Base-by-base conservation (phyloP, 2,888 invertebrate species). In the Lamproptera curius region DNA sequence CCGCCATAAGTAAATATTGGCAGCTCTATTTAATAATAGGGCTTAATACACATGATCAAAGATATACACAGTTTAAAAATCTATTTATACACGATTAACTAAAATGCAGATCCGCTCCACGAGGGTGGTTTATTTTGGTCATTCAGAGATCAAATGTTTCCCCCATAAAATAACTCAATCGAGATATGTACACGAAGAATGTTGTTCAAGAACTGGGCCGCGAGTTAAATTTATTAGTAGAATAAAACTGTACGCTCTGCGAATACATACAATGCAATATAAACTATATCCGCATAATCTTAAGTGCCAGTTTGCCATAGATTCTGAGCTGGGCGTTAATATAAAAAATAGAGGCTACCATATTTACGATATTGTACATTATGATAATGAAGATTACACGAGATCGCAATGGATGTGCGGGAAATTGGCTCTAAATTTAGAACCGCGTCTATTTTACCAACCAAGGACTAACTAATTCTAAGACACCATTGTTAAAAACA, bases 141-240 rank as follows among this genome's bases (percentile, higher is more conserved):
- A 42, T 42, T 42, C 11, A 23, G 42, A 35, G 33, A 31, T n/a
- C 6, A 10, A 33, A 17, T 42, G 31, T 28, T 42, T 42, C 31
- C 17, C 20, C 6, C 9, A 9, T 9, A 42, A 33, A 33, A 33
- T 17, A 33, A 33, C 20, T 42, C 33, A 33, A 42, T 42, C 33
- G 31, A 42, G 33, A 33, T 17, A 20, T 20, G 20, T 20, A 13
- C 33, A 42, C 41, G 17, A 42, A 33, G 16, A 16, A 17, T 33
- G 33, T 17, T 17, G 17, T 28, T 1, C 33, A 42, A 31, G 41
- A 33, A 42, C 16, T 20, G 33, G 33, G 16, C 33, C 13, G n/a
- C n/a, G 33, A 33, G 10, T 10, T 17, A 17, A 41, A 33, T 42
- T 42, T 42, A 42, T 10, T 16, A 33, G 16, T 13, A 17, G 33